Evolutionary conservation across 2,888 invertebrate genomes (phyloP), one percentile per base, ranked within the genome.

Genomic region (Vesta saturnalis): DNA sequence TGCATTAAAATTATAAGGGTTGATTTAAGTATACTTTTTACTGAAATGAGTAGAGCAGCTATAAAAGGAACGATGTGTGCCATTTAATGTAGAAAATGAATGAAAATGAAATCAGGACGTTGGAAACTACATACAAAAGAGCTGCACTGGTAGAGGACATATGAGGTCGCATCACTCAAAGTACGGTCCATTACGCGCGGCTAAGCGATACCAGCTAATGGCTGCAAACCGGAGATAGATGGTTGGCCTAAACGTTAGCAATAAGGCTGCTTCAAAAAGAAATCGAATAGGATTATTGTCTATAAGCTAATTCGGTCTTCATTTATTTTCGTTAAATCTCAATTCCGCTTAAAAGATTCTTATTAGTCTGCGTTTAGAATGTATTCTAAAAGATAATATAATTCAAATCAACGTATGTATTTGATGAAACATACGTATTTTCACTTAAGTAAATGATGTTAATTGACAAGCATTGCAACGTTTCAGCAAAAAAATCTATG

Each of bases 131-230:
- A 58, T 54, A 66, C 39, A 55, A 68, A 63, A 59, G 59, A 71
- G 66, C 64, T 67, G 69, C 70, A 70, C 65, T 71, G 70, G 73
- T 58, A 65, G 67, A 69, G 73, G 64, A 69, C 70, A 72, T 69
- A 70, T 74, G 70, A 69, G 74, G 73, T 71, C 72, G 72, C 74
- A 74, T 75, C 76, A 75, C 74, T 74, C 76, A 74, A 72, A 74
- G 74, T 72, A 77, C 76, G 77, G 76, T 76, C 76, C 77, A 77
- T 77, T 77, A 77, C 77, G 74, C 74, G 74, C 70, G 79, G 79
- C 80, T 82, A 82, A 83, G 80, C 83, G 81, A 81, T 81, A 82
- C 81, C 81, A 82, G 82, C 80, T 83, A 83, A 83, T 83, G 83
- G 83, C 81, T 79, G 81, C 80, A 80, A 80, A 80, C 80, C 81